Evolutionary conservation across 2,888 invertebrate genomes (phyloP).

Genomic region (Callosobruchus maculatus): DNA sequence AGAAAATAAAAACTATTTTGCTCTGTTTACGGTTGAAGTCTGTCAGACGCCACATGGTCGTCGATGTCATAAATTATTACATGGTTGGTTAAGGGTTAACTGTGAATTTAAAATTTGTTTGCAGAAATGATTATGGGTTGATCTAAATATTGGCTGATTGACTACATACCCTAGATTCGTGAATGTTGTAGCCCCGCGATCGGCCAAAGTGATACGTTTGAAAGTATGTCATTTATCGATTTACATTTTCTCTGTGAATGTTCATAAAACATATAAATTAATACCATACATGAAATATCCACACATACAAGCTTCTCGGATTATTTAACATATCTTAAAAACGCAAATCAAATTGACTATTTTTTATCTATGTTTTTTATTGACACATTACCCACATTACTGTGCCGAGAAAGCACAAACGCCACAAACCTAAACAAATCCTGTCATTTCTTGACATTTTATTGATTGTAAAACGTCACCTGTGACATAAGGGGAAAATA

Average conservation of each 20-base stretch:
- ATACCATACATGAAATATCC: too few species aligned
- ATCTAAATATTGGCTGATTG: background rate
- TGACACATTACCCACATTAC: too few species aligned
- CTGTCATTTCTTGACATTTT: background rate
- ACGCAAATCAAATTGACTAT: too few species aligned
- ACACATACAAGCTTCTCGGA: too few species aligned
- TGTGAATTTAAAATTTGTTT: background rate
- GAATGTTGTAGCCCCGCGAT: constrained; percentile 6
- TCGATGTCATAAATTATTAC: background rate
- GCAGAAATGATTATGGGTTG: background rate
- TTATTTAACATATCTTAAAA: too few species aligned
- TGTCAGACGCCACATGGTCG: too few species aligned
- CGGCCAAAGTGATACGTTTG: constrained; percentile 6
- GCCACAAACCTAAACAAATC: background rate
- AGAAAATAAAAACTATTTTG: too few species aligned
- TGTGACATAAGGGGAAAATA: too few species aligned
- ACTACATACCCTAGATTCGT: background rate
- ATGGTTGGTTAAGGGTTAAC: background rate
- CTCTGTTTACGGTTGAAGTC: too few species aligned
- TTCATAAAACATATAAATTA: background rate
- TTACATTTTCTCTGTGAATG: background rate
- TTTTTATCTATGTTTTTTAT: too few species aligned
- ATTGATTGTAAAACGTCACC: background rate
- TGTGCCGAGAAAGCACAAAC: too few species aligned
- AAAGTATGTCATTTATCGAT: background rate